These are phyloP conservation scores for Chunga burmeisteri DNA, from an alignment of 2,113 vertebrate genomes.

Conservation along the genomic window DNA sequence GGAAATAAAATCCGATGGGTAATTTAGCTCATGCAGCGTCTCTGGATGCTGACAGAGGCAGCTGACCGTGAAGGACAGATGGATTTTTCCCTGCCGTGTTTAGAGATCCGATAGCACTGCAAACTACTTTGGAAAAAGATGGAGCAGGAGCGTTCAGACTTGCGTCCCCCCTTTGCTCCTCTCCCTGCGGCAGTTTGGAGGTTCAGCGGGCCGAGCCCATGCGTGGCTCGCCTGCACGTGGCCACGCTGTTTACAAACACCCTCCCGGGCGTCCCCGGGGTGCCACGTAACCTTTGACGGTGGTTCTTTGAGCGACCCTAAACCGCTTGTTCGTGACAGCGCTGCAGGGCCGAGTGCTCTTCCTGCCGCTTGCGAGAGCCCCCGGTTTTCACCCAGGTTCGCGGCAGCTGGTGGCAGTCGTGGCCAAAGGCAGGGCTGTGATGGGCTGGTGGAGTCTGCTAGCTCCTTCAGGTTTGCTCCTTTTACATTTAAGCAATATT, in stretches of 20 bases:
- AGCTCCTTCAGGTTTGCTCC: not conserved
- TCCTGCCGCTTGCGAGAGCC: not conserved
- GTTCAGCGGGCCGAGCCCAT: not conserved
- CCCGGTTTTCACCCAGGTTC: not conserved
- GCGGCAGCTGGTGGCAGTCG: not conserved
- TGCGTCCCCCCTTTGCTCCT: not conserved
- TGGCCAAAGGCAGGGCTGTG: not conserved
- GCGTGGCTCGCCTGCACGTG: not conserved
- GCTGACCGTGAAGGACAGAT: not conserved
- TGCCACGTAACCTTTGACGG: not conserved
- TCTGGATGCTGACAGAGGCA: not conserved
- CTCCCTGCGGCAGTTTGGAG: not conserved
- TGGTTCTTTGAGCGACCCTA: too few species aligned
- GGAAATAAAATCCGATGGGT: slow-evolving; percentile 8
- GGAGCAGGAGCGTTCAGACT: not conserved
- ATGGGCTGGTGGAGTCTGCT: not conserved
- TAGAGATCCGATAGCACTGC: not conserved
- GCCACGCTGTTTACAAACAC: slow-evolving; percentile 67
- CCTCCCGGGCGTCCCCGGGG: not conserved
- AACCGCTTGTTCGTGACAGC: too few species aligned
- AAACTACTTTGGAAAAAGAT: not conserved
- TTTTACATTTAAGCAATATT: not conserved
- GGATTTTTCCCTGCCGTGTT: not conserved
- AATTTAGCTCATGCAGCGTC: not conserved
- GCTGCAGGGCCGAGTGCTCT: not conserved